Percentiles rank a stretch among this genome's conserved stretches.
These are phyloP conservation scores for Neomorphus geoffroyi DNA, from an alignment of 2,797 vertebrate genomes.

Conservation along the genomic window DNA sequence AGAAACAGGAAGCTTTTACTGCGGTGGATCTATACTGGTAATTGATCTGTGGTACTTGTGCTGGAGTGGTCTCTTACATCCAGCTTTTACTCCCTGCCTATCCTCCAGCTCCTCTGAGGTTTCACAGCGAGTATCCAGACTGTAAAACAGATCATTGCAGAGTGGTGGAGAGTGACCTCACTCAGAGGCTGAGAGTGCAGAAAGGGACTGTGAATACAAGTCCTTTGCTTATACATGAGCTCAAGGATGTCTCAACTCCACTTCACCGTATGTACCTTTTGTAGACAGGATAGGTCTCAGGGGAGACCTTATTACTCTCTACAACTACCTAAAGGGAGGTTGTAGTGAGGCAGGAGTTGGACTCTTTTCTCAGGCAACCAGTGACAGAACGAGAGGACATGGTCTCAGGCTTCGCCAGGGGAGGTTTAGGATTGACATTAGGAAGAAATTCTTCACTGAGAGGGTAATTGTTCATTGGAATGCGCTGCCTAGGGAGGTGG, in stretches of 20 bases:
- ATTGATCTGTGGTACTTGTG: conserved; percentile 12
- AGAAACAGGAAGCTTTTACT: conserved; percentile 15
- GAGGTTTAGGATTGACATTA: too few species aligned
- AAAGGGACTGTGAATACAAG: not conserved
- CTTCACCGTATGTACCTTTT: not conserved
- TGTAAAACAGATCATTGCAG: not conserved
- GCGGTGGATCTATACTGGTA: conserved; percentile 1
- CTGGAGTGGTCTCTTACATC: not conserved
- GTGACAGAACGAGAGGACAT: too few species aligned
- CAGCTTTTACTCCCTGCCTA: not conserved
- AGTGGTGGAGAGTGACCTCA: not conserved
- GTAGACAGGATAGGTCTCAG: not conserved
- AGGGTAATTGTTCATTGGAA: too few species aligned
- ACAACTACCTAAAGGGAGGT: too few species aligned
- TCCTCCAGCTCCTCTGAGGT: not conserved
- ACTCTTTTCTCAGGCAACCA: too few species aligned
- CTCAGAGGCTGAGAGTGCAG: not conserved
- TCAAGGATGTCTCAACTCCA: not conserved
- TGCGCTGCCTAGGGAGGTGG: too few species aligned
- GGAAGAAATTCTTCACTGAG: too few species aligned
- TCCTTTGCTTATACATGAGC: not conserved
- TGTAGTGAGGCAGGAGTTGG: too few species aligned
- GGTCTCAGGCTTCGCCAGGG: too few species aligned
- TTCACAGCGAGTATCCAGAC: not conserved
- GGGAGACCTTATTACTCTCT: too few species aligned